These are phyloP conservation scores for Aptenodytes forsteri DNA, from an alignment of 2,113 vertebrate genomes.

Conservation along the genomic window DNA sequence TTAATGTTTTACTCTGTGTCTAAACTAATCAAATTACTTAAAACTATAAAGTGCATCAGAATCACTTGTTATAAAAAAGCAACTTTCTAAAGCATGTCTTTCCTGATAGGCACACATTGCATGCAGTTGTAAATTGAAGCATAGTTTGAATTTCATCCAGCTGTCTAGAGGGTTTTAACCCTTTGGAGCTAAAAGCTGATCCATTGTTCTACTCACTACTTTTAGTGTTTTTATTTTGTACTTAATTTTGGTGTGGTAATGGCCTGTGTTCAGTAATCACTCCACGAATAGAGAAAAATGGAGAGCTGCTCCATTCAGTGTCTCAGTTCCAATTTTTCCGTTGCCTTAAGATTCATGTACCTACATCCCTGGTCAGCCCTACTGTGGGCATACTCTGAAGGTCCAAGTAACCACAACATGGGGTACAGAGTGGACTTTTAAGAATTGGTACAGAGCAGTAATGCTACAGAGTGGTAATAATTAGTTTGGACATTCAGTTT, in stretches of 20 bases:
- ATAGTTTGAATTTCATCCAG: not conserved
- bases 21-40: not conserved
- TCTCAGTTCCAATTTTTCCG: not conserved
- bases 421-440: not conserved
- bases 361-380: not conserved
- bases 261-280: not conserved
- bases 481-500: not conserved
- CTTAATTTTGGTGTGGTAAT: not conserved
- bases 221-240: not conserved
- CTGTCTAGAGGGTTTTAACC: not conserved
- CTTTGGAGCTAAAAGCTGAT: not conserved
- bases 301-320: not conserved
- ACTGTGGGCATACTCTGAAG: accelerated
- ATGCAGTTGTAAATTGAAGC: not conserved
- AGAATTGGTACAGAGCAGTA: not conserved
- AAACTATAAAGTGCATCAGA: not conserved
- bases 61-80: not conserved
- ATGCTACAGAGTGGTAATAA: not conserved
- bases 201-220: not conserved
- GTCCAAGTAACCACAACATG: not conserved
- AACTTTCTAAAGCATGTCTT: not conserved
- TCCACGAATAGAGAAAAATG: not conserved
- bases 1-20: not conserved
- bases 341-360: accelerated
- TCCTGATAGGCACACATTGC: not conserved